These are phyloP conservation scores for Sebastes trivittatus DNA, from an alignment of 2,797 vertebrate genomes.

Conservation along the genomic window DNA sequence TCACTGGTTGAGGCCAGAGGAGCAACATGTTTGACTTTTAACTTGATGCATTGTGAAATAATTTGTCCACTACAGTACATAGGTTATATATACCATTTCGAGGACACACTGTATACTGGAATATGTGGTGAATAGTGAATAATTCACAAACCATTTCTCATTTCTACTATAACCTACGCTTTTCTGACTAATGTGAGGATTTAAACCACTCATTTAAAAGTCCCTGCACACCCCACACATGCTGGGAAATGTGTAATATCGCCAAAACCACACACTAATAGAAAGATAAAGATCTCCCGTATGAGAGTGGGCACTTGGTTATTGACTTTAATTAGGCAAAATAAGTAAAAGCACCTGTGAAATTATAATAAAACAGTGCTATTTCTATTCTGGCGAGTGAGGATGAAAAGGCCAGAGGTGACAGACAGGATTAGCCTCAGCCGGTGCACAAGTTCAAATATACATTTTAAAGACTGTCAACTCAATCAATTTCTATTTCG, in stretches of 20 bases:
- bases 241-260: background rate
- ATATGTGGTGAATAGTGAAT: background rate
- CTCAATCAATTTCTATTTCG: background rate
- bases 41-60: background rate
- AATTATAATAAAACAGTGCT: background rate
- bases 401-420: conserved; percentile 22
- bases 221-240: background rate
- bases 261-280: background rate
- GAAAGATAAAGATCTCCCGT: background rate
- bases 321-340: background rate
- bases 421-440: conserved; percentile 37
- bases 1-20: background rate
- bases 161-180: background rate
- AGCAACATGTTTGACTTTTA: background rate
- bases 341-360: background rate
- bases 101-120: background rate
- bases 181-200: background rate
- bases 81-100: background rate
- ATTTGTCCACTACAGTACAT: background rate
- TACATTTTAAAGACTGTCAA: conserved; percentile 10
- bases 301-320: background rate
- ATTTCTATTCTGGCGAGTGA: background rate
- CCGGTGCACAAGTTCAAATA: conserved; percentile 10
- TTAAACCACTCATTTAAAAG: background rate
- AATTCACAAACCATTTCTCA: background rate